Evolutionary conservation across 2,888 invertebrate genomes (phyloP).

Genomic region (Candidula unifasciata): DNA sequence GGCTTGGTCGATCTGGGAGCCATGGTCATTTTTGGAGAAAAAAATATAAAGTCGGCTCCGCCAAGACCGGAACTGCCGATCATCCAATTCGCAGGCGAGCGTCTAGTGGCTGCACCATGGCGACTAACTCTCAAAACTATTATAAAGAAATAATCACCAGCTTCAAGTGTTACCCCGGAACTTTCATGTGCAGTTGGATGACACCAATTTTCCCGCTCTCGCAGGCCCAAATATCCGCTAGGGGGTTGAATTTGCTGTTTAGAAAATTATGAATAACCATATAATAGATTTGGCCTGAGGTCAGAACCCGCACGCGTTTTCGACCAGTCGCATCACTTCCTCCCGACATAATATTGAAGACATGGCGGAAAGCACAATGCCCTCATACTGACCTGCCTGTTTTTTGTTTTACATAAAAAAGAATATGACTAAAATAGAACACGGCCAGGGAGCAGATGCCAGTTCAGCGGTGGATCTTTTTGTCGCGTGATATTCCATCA

Average conservation of each 20-base stretch:
- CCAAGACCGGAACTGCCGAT: no score
- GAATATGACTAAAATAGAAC: background rate
- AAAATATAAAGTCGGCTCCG: no score
- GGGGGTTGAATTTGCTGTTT: background rate
- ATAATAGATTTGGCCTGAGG: background rate
- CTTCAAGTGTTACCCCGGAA: background rate
- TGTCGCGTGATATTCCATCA: constrained; percentile 9
- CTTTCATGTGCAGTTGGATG: background rate
- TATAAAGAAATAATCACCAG: no score
- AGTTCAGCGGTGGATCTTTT: background rate
- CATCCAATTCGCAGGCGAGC: no score
- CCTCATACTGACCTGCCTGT: background rate
- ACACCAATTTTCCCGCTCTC: background rate
- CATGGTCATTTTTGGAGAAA: no score
- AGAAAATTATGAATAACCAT: background rate
- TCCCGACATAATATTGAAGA: background rate
- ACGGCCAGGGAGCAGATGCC: background rate
- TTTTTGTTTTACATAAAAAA: no score
- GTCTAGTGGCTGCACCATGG: no score
- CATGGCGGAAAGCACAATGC: background rate
- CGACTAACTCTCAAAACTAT: no score
- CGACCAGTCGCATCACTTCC: background rate
- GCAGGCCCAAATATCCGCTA: background rate
- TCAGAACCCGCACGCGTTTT: background rate
- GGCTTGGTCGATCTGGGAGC: no score